Evolutionary conservation across 2,797 vertebrate species (phyloP).

Genomic region (Pteropus rufus): DNA sequence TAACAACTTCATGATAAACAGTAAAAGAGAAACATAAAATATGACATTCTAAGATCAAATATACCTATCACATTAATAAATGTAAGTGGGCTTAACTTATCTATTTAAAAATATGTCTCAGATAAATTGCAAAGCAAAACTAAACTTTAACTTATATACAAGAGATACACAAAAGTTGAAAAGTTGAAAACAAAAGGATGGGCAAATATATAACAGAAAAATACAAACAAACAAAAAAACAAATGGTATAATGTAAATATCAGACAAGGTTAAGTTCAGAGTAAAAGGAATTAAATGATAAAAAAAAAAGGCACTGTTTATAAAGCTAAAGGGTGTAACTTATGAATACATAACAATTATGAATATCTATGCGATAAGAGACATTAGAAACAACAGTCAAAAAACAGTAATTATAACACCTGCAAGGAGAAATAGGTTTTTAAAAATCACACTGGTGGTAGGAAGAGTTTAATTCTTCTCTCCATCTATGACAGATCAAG

Average conservation of each 20-base stretch:
- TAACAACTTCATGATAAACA: conserved; percentile 19
- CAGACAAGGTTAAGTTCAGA: not conserved
- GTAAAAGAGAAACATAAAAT: not conserved
- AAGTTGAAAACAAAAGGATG: not conserved
- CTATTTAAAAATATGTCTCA: not conserved
- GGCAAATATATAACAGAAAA: not conserved
- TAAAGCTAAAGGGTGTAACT: not conserved
- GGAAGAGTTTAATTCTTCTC: not conserved
- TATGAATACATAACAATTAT: not conserved
- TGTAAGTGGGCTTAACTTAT: not conserved
- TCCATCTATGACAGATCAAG: not conserved
- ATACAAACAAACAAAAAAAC: not conserved
- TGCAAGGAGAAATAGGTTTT: not conserved
- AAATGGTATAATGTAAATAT: not conserved
- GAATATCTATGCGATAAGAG: not conserved
- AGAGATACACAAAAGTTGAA: not conserved
- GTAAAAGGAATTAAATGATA: not conserved
- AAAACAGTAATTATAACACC: not conserved
- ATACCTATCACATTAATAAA: not conserved
- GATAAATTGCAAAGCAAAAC: not conserved
- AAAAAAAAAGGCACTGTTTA: not conserved
- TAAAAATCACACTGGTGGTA: not conserved
- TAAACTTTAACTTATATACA: not conserved
- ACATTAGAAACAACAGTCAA: not conserved
- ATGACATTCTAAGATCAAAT: not conserved